Percentiles rank a stretch among this genome's conserved stretches.
These are phyloP conservation scores for Macropis europaea DNA, from an alignment of 2,888 invertebrate species.

Conservation along the genomic window DNA sequence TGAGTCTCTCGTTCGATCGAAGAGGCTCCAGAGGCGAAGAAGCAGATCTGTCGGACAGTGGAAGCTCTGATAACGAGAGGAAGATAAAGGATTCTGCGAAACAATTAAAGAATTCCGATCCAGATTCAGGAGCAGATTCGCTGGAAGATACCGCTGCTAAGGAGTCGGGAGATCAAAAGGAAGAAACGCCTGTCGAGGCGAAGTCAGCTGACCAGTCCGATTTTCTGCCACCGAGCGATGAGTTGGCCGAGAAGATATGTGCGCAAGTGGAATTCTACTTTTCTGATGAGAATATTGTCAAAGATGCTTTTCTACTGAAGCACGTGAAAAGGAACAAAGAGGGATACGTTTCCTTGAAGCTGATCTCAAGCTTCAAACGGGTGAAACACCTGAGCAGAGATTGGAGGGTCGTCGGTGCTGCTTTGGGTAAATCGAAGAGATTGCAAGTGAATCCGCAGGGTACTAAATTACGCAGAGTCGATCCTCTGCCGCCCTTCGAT, in stretches of 20 bases:
- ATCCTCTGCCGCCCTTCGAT: constrained; percentile 93
- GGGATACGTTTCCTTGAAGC: constrained; percentile 95
- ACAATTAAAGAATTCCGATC: constrained; percentile 60
- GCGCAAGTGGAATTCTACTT: constrained; percentile 97
- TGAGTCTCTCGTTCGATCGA: constrained; percentile 82
- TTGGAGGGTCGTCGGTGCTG: constrained; percentile 95
- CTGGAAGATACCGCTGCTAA: constrained; percentile 53
- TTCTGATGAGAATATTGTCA: constrained; percentile 96
- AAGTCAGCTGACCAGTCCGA: constrained; percentile 30
- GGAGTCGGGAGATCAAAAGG: constrained; percentile 34
- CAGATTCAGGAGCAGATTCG: constrained; percentile 68
- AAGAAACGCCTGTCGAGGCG: neutral
- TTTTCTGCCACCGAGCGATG: constrained; percentile 85
- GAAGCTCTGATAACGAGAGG: constrained; percentile 86
- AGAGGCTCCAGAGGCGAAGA: constrained; percentile 83
- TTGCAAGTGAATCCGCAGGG: constrained; percentile 94
- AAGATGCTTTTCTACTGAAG: constrained; percentile 96
- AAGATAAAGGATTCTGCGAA: constrained; percentile 30
- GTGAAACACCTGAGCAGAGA: constrained; percentile 97
- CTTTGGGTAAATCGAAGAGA: constrained; percentile 88
- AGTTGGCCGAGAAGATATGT: constrained; percentile 88
- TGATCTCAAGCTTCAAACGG: constrained; percentile 96
- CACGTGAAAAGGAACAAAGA: constrained; percentile 97
- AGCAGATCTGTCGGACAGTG: constrained; percentile 85
- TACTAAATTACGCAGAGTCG: constrained; percentile 92